Evolutionary conservation across 2,888 invertebrate genomes (phyloP).

Genomic region (Argyresthia albistria): DNA sequence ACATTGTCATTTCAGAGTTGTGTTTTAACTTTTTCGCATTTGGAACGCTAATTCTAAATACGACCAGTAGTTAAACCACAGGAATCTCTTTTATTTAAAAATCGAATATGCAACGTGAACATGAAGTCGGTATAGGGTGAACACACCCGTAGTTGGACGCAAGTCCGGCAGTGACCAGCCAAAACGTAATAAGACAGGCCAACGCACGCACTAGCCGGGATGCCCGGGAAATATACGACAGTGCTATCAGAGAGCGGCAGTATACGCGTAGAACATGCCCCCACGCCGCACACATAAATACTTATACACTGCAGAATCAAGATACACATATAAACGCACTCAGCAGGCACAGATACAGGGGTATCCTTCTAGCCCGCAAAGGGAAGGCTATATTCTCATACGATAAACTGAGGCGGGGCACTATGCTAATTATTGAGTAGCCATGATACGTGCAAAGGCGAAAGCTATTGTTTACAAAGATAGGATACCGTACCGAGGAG

Average conservation of each 20-base stretch:
- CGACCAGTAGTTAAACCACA: too few relatives aligned
- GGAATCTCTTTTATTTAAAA: too few relatives aligned
- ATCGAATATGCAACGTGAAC: too few relatives aligned
- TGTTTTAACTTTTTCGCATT: too few relatives aligned
- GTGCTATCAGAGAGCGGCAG: conserved; percentile 43
- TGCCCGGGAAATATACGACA: conserved; percentile 49
- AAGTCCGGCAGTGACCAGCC: background rate
- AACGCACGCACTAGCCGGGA: conserved; percentile 26
- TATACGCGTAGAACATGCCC: conserved; percentile 35
- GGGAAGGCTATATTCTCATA: conserved; percentile 66
- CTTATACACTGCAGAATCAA: conserved; percentile 20
- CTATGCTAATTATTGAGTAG: conserved; percentile 72
- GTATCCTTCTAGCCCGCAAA: conserved; percentile 28
- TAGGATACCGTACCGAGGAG: background rate
- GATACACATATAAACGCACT: conserved; percentile 16
- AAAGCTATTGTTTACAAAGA: conserved; percentile 1
- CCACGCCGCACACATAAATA: conserved; percentile 10
- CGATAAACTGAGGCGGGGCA: conserved; percentile 73
- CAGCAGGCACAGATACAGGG: conserved; percentile 19
- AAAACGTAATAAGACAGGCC: conserved; percentile 39
- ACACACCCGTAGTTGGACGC: background rate
- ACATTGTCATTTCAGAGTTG: too few relatives aligned
- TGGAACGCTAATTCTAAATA: too few relatives aligned
- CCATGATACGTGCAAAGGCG: background rate
- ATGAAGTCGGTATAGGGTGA: background rate